Base-by-base conservation (phyloP, 2,113 vertebrate genomes). In the Blennius ocellaris region DNA sequence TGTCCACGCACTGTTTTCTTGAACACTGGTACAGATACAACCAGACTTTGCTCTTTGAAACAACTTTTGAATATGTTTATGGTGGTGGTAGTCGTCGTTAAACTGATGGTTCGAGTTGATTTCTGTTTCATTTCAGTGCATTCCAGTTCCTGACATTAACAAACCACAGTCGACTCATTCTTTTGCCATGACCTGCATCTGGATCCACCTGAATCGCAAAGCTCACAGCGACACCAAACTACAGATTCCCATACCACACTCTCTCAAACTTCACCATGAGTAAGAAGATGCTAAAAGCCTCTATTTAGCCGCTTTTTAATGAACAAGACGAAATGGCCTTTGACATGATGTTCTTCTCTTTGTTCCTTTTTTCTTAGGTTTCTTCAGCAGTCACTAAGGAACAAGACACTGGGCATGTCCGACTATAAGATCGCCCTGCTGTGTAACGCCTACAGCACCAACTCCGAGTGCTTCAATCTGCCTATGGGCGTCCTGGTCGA, bases 111-210 rank as follows among this genome's bases (percentile, higher is more conserved):
- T 30, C 21, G 2, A 30, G 2, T 30, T 30, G 21, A 30, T 5
- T 48, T 45, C 8, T 69, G 6, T 61, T 11, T 30, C 11, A 5
- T 15, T 62, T 14, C 67, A 99, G 98, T 99, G 95, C 76, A 99
- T 99, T 83, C 98, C 97, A 14, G 98, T 99, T 64, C 97, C 98
- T 30, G 97, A 99, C 90, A 99, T 99, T 80, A 99, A 96, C 94
- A 99, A 99, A 74, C 97, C 98, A 0, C 98, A 99, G 90, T 99
- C 97, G 12, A 99, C 98, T 12, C 98, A 99, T 49, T 95, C 97
- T 45, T 99, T 99, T 82, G 98, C 98, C 21, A 99, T 99, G 98
- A 99, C 98, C 70, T 99, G 97, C 92, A 99, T 99, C 88, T 99
- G 98, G 98, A 99, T 99, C 88, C 98, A 99, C 82, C 95, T 99